Evolutionary conservation across 2,888 invertebrate species (phyloP).

Genomic region (Physocephala rufipes): DNA sequence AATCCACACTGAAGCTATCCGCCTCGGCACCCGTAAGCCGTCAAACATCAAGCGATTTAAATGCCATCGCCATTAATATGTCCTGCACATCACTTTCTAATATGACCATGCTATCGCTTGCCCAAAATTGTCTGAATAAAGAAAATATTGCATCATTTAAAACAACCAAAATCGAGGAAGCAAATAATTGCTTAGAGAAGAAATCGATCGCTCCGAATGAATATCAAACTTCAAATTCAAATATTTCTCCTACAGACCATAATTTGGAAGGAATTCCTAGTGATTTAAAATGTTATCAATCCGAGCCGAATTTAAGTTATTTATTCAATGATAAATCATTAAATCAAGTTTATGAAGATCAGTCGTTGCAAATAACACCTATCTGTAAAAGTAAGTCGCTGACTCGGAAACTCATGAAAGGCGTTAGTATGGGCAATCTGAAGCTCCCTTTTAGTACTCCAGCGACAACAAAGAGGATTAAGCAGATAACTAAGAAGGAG

Average conservation of each 20-base stretch:
- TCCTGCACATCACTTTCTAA: conserved; percentile 27
- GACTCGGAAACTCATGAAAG: conserved; percentile 61
- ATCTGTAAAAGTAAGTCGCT: conserved; percentile 48
- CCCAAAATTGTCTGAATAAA: conserved; percentile 43
- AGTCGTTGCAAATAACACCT: conserved; percentile 1
- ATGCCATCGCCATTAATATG: conserved; percentile 28
- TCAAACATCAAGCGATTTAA: conserved; percentile 55
- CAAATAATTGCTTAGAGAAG: conserved; percentile 44
- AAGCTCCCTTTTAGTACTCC: conserved; percentile 59
- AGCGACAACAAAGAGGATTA: conserved; percentile 55
- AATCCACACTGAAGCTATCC: conserved; percentile 39
- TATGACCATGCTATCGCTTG: conserved; percentile 37
- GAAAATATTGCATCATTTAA: conserved; percentile 54
- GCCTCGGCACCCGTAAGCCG: conserved; percentile 60
- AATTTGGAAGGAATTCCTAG: conserved; percentile 49
- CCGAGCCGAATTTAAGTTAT: conserved; percentile 62
- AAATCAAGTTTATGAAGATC: conserved; percentile 5
- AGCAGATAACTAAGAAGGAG: conserved; percentile 54
- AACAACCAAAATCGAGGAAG: conserved; percentile 48
- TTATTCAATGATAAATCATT: conserved; percentile 33
- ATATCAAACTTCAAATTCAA: conserved; percentile 49
- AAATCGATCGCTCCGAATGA: conserved; percentile 58
- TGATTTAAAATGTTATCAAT: conserved; percentile 59
- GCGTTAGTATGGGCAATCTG: conserved; percentile 64
- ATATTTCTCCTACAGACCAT: conserved; percentile 51